These are phyloP conservation scores for Papilio protenor DNA, from an alignment of 2,888 invertebrate species.

Conservation along the genomic window DNA sequence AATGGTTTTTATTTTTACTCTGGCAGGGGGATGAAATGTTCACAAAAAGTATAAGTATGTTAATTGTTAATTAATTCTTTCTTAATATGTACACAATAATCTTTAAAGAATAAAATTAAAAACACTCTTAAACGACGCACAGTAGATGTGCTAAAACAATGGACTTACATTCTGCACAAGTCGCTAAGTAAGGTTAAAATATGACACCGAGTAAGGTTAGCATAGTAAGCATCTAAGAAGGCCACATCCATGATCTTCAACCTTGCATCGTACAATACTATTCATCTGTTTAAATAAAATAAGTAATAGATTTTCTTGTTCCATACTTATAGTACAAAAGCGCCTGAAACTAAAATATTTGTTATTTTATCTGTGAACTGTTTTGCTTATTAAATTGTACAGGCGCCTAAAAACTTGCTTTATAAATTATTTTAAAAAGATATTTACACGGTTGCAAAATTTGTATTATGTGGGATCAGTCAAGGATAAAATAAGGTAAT, in stretches of 20 bases:
- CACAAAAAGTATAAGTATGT: background rate
- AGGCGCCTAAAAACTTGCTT: background rate
- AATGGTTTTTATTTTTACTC: background rate
- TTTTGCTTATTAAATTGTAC: background rate
- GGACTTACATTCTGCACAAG: background rate
- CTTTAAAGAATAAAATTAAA: background rate
- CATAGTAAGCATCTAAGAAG: background rate
- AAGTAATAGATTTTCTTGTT: background rate
- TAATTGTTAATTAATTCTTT: no score
- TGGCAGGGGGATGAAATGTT: background rate
- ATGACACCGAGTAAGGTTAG: conserved; percentile 25
- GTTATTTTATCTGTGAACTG: background rate
- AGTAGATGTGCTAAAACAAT: background rate
- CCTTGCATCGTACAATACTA: background rate
- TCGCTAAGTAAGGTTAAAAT: conserved; percentile 13
- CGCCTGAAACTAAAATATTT: background rate
- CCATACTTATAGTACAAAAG: background rate
- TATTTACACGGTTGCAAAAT: background rate
- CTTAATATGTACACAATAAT: background rate
- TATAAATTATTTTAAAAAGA: background rate
- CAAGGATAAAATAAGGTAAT: background rate
- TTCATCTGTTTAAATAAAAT: background rate
- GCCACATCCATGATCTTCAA: conserved; percentile 9
- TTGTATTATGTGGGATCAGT: background rate
- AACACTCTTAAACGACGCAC: background rate